A percentile compares a stretch with the other conserved stretches of the same genome.
phyloP scores from a whole-genome alignment of 2,888 invertebrate genomes.

The Drosophila austrosaltans region DNA sequence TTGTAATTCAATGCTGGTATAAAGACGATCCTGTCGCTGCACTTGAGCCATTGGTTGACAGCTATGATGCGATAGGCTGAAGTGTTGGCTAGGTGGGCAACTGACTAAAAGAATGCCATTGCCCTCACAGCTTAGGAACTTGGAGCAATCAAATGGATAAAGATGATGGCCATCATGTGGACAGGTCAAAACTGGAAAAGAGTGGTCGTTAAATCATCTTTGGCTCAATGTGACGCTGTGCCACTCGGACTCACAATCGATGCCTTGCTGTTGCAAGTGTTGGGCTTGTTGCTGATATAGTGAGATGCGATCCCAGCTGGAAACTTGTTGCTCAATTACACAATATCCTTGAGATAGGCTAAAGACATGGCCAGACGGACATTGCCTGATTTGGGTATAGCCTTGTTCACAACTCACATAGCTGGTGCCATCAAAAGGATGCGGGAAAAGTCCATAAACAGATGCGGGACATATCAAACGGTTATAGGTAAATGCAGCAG shows the following conservation, averaged over 20 bases:
- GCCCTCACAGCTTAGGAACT: constrained; percentile 87
- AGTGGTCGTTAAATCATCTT: background rate
- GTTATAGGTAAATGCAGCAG: constrained; percentile 13
- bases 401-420: constrained; percentile 59
- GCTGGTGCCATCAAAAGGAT: constrained; percentile 63
- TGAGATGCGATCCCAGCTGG: constrained; percentile 48
- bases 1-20: constrained; percentile 40
- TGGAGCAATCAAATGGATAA: constrained; percentile 86
- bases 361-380: constrained; percentile 45
- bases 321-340: constrained; percentile 33
- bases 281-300: constrained; percentile 6
- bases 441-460: constrained; percentile 58
- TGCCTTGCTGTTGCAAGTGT: constrained; percentile 7
- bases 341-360: constrained; percentile 64
- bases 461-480: constrained; percentile 54
- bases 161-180: constrained; percentile 85
- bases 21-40: constrained; percentile 58
- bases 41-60: constrained; percentile 64
- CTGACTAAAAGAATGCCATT: constrained; percentile 85
- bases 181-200: constrained; percentile 76
- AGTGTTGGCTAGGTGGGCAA: constrained; percentile 86
- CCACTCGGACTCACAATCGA: constrained; percentile 47
- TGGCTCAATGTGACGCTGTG: background rate
- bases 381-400: constrained; percentile 48
- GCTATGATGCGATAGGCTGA: constrained; percentile 80